Evolutionary conservation across 37 sponge, comb jelly and placozoan species (phyloP).

Genomic region (Ianthella basta): DNA sequence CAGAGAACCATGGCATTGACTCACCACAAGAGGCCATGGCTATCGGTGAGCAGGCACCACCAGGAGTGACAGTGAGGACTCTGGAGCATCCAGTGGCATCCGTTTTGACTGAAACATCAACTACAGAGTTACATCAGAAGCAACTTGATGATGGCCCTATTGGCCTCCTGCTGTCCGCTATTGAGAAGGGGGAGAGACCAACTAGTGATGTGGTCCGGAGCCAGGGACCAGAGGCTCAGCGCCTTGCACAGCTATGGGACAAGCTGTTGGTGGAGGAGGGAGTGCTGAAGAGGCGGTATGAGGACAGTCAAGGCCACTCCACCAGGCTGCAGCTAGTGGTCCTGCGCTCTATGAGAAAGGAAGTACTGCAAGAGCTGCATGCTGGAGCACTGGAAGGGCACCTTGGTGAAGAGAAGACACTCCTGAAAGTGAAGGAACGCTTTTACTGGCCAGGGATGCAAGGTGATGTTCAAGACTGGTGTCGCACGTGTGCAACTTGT

Average conservation of each 20-base stretch:
- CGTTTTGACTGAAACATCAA: no score
- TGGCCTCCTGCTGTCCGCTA: no score
- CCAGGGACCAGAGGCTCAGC: slow-evolving; percentile 2
- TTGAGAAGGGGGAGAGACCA: slow-evolving; percentile 43
- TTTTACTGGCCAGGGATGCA: slow-evolving; percentile 37
- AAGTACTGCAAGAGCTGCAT: slow-evolving; percentile 1
- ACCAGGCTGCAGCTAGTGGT: background rate
- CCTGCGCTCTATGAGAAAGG: background rate
- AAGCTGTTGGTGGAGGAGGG: background rate
- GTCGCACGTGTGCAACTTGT: background rate
- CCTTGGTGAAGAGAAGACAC: slow-evolving; percentile 27
- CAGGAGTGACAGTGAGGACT: no score
- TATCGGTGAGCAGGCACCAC: no score
- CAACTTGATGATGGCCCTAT: no score
- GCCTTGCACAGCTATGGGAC: slow-evolving; percentile 26
- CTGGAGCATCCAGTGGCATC: no score
- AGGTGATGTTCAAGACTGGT: background rate
- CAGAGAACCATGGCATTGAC: no score
- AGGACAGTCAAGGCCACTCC: background rate
- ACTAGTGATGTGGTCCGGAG: background rate
- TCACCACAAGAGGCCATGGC: no score
- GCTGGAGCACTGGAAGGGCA: background rate
- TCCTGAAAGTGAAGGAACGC: background rate
- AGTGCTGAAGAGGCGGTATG: background rate
- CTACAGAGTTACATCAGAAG: no score